These are phyloP conservation scores for Selene dorsalis DNA, from an alignment of 2,797 vertebrate genomes.

Conservation along the genomic window DNA sequence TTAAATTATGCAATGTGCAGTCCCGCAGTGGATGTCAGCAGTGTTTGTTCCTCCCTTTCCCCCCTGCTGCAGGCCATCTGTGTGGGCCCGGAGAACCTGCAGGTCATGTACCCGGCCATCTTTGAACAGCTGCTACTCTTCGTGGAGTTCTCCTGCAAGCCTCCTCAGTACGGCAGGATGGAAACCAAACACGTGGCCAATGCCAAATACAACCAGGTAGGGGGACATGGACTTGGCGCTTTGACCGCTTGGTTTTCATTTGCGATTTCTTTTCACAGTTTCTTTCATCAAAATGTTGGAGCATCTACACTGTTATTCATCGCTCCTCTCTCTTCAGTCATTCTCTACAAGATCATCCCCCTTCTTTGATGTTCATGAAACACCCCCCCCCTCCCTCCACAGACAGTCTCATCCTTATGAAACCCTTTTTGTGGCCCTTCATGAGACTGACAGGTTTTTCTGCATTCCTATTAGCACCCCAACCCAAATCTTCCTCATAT, in stretches of 20 bases:
- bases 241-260: slow-evolving; percentile 17
- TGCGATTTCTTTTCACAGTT: slow-evolving; percentile 18
- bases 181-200: slow-evolving; percentile 99
- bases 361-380: slow-evolving; percentile 44
- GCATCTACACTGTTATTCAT: slow-evolving; percentile 16
- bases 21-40: slow-evolving; percentile 71
- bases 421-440: slow-evolving; percentile 11
- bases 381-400: not conserved
- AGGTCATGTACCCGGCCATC: slow-evolving; percentile 99
- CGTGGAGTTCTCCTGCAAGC: slow-evolving; percentile 98
- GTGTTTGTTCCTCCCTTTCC: slow-evolving; percentile 72
- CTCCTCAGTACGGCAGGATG: slow-evolving; percentile 96
- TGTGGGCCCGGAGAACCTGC: slow-evolving; percentile 96
- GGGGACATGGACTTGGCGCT: not conserved
- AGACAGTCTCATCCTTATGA: slow-evolving; percentile 26
- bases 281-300: slow-evolving; percentile 26
- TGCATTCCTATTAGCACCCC: slow-evolving; percentile 23
- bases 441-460: slow-evolving; percentile 35
- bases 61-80: slow-evolving; percentile 92
- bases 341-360: slow-evolving; percentile 43
- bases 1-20: slow-evolving; percentile 62
- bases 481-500: slow-evolving; percentile 34
- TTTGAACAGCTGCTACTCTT: slow-evolving; percentile 97
- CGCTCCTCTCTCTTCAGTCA: slow-evolving; percentile 14
- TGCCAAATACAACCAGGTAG: slow-evolving; percentile 99